A percentile compares a stretch with the other conserved stretches of the same genome.
These are phyloP conservation scores for Campoletis sonorensis DNA, from an alignment of 1,140 invertebrate genomes.

Conservation along the genomic window DNA sequence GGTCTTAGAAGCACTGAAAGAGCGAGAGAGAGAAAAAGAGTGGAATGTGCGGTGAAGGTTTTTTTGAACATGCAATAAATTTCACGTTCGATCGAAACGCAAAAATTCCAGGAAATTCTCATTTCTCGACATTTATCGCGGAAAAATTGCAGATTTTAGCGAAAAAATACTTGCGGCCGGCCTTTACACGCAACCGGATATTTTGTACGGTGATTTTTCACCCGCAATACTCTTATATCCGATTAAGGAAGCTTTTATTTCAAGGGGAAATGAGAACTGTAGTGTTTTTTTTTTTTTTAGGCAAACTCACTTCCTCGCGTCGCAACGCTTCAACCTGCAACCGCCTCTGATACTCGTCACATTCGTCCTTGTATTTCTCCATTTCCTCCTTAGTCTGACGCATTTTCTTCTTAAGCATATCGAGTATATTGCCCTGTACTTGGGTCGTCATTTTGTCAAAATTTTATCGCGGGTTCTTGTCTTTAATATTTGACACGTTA, in stretches of 20 bases:
- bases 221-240: too few relatives aligned
- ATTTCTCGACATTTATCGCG: too few relatives aligned
- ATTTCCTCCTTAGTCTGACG: constrained; percentile 97
- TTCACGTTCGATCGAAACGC: too few relatives aligned
- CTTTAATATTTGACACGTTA: constrained; percentile 59
- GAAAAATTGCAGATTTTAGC: too few relatives aligned
- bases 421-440: constrained; percentile 91
- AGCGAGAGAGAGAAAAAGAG: not conserved
- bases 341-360: constrained; percentile 93
- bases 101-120: too few relatives aligned
- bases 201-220: not conserved
- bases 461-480: constrained; percentile 56
- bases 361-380: constrained; percentile 97
- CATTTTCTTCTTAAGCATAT: constrained; percentile 99
- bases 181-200: not conserved
- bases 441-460: constrained; percentile 86
- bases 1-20: constrained; percentile 18
- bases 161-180: too few relatives aligned
- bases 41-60: too few relatives aligned
- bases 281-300: constrained; percentile 10
- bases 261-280: constrained; percentile 19
- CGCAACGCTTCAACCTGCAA: constrained; percentile 93
- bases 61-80: too few relatives aligned
- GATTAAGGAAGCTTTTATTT: not conserved
- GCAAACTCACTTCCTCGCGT: constrained; percentile 93